Evolutionary conservation across 2,888 invertebrate species (phyloP), one percentile per base, ranked within the genome.

Genomic region (Cephus runcator): DNA sequence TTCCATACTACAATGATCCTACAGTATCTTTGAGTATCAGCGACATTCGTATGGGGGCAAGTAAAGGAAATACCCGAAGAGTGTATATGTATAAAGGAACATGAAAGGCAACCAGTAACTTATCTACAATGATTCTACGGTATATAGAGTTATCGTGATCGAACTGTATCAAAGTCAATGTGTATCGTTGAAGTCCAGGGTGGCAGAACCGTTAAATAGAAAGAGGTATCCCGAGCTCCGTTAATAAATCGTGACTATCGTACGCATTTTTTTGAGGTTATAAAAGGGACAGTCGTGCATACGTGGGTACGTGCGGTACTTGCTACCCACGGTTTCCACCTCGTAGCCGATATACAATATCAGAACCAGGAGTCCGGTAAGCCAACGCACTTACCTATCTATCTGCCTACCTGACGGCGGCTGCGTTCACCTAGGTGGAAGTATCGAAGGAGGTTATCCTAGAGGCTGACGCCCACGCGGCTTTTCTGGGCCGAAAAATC

Each of bases 401-500:
- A 15, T 56, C 23, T 23, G 40, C 23, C 40, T 56, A 56, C 40
- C 40, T 56, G 40, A 56, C 4, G 23, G 40, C 6, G 40, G 40
- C 40, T 56, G 40, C 40, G 40, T 56, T 56, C 40, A 56, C 40
- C 40, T 23, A 56, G 9, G 40, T 56, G 40, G 40, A 56, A 23
- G 40, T 56, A 0, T 56, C 23, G 40, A 56, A 56, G 40, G 40
- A 56, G 40, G 40, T 56, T 56, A 56, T 56, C 40, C 15, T 56
- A 56, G 40, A 23, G 40, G 40, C 40, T 86, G 83, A 87, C 89
- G 86, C 89, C 88, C 88, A 89, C 89, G 88, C 86, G 79, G 85
- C 79, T 81, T 88, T 89, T 88, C 89, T 89, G 89, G 89, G 88
- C 88, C 88, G 88, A 89, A 89, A 89, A 89, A 89, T 89, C 12